Base-by-base conservation (phyloP, 1,140 invertebrate genomes). In the Drosophila parabipectinata region DNA sequence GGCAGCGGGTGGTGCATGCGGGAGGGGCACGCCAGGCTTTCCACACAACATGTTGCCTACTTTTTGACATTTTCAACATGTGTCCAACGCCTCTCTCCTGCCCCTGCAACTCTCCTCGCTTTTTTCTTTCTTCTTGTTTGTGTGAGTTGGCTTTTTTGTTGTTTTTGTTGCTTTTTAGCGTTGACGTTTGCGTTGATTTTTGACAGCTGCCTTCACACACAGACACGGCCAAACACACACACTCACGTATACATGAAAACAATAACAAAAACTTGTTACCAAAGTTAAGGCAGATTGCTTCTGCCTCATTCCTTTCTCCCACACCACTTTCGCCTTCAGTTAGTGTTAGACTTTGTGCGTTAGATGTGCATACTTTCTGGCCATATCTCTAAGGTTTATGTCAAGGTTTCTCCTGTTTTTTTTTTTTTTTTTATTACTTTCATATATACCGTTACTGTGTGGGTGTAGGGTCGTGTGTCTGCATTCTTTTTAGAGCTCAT, bases 41-140 rank as follows among this genome's bases (percentile, higher is more conserved):
- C 57, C 64, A 67, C 76, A 83, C 78, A 87, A 79, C 78, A 87
- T 82, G 83, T 82, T 87, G 83, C 82, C 82, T 88, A 87, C 83
- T 87, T 87, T 87, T 87, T 87, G 82, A 87, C 82, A 88, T 88
- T 87, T 87, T 87, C 79, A 87, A 87, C 82, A 87, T 82, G 82
- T 85, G 82, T 85, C 82, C 81, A 63, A 81, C 72, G 81, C 63
- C 67, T 76, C 62, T 32, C 37, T 15, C 32, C 30, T 26, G 32
- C n/a, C 32, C 30, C 34, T 18, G 18, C 18, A 18, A 21, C 52
- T 52, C 26, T 41, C 55, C 14, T 64, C 24, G 28, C 7, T 34
- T 14, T 52, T 52, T 60, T 37, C 34, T 12, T 37, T 37, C 12
- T 44, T 32, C 12, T 44, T 32, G 26, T 52, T 32, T 56, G 58